Evolutionary conservation across 2,113 vertebrate species (phyloP), one percentile per base, ranked within the genome.

Genomic region (Astatotilapia flaviijosephi): DNA sequence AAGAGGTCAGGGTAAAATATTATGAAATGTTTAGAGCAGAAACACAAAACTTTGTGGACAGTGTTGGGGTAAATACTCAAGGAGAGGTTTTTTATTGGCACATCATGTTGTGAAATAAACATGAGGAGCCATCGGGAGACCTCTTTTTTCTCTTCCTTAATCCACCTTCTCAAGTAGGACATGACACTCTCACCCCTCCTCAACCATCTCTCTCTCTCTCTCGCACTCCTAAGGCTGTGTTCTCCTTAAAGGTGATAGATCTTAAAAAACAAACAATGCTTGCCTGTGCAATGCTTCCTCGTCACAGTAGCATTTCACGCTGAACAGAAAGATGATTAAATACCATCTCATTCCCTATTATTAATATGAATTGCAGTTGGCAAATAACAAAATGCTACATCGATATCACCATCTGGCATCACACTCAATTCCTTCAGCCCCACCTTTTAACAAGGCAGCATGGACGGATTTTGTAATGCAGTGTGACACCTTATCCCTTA

Each of bases 161-260:
- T 95, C 93, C 93, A 95, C 90, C 95, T 90, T 92, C 90, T 95
- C 90, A 91, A 91, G 83, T 90, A 88, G 86, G 91, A 92, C 92
- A 92, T 83, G 83, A 62, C 83, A 86, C 82, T 13, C 79, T 79
- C 80, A 33, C 55, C 53, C 37, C 65, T 58, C 70, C 28, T 8
- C 42, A 21, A 14, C n/a, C n/a, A 55, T 13, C 58, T 58, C 42
- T 77, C 28, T 60, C 26, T 58, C 26, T 31, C 26, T 33, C 23
- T 62, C 31, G 7, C 60, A 11, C 21, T 42, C 33, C 62, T 33
- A 15, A 79, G 19, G 62, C 80, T 40, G 35, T 79, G 83, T 85
- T 73, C 83, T 81, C 54, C 49, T 49, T 86, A 87, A 86, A 53
- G 37, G 21, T 28, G 80, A 23, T 37, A 82, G 23, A 77, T 31